These are phyloP conservation scores for Corapipo altera DNA, from an alignment of 2,113 vertebrate species.

Conservation along the genomic window DNA sequence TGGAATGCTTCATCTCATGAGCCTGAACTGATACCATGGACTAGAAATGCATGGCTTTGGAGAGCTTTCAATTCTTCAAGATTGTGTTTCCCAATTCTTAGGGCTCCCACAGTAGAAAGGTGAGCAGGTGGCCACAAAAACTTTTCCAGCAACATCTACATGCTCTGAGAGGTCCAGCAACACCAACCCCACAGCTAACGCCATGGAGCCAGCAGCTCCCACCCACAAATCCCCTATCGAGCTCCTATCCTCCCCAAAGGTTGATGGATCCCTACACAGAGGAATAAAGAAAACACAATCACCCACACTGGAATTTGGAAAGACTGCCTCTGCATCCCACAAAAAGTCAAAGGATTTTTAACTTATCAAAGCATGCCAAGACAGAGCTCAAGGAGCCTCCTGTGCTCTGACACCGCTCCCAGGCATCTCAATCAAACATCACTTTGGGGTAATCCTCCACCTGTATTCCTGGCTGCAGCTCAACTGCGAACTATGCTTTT, in stretches of 20 bases:
- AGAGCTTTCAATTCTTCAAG: background rate
- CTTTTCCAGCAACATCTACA: background rate
- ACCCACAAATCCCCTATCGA: background rate
- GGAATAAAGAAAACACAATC: background rate
- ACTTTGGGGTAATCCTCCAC: background rate
- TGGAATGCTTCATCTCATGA: background rate
- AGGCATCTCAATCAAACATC: background rate
- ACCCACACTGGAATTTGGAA: background rate
- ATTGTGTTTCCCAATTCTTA: fast-evolving
- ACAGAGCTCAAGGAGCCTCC: background rate
- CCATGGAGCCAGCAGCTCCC: background rate
- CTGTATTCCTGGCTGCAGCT: background rate
- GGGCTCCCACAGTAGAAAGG: background rate
- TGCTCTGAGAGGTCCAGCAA: background rate
- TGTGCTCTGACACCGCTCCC: fast-evolving
- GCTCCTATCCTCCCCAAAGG: background rate
- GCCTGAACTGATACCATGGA: background rate
- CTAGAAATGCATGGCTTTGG: background rate
- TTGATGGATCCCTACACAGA: background rate
- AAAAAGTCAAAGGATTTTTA: background rate
- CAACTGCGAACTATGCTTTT: background rate
- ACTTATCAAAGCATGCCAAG: background rate
- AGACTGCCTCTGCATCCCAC: background rate
- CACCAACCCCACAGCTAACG: background rate
- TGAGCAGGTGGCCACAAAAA: background rate